Evolutionary conservation across 2,888 invertebrate species (phyloP), one percentile per base, ranked within the genome.

Genomic region (Cephonodes hylas): DNA sequence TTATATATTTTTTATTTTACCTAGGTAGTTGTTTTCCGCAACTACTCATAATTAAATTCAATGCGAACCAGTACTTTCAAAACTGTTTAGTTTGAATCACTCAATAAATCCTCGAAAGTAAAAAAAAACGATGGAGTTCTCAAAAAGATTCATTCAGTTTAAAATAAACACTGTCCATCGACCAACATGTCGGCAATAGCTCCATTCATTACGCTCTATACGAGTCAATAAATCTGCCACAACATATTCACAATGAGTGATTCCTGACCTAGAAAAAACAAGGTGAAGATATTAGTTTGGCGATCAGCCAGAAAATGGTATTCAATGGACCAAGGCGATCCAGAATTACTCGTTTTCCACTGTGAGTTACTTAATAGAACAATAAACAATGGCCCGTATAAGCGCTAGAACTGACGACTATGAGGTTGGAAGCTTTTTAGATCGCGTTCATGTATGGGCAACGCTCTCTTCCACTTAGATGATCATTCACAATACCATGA

Each of bases 291-390:
- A 58, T 61, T 57, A 58, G 38, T 61, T 58, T 61, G 61, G 61
- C 45, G 7, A 18, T 45, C 31, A 58, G 61, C 61, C 61, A 61
- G 45, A 58, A 61, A 61, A 22, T 31, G 46, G 22, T 61, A 58
- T 61, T 61, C 34, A 61, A 61, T 60, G 60, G 42, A 60, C 60
- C 48, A 60, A 42, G 53, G 48, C 60, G 48, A 53, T 42, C 60
- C 38, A 60, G 60, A 42, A 27, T 27, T 53, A 53, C 38, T 48
- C 23, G 38, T 42, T 42, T 53, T 53, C 38, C 48, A 42, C 27
- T 53, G 42, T 53, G 38, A 10, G 23, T 53, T 23, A 53, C 60
- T 60, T 48, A 42, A 53, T 60, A 53, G 53, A 60, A 60, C 53
- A 25, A 38, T 42, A 42, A 53, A 48, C 27, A 53, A 23, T 48